Evolutionary conservation across 1,140 invertebrate genomes (phyloP).

Genomic region (Ceratoteleas bidentatus): DNA sequence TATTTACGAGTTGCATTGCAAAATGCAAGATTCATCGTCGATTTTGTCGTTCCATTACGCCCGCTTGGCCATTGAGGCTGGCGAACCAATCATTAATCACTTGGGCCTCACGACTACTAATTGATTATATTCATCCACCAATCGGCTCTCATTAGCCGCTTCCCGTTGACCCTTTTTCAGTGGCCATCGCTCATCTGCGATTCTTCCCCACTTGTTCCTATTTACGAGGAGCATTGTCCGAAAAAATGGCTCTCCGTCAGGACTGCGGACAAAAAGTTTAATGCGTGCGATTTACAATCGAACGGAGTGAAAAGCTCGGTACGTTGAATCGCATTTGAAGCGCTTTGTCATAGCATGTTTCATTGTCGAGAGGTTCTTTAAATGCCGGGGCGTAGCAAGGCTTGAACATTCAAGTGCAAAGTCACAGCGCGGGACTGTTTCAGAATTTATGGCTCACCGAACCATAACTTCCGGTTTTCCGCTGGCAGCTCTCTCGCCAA

Average conservation of each 20-base stretch:
- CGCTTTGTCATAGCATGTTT: conserved; percentile 42
- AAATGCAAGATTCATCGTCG: no score
- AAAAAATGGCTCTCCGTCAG: conserved; percentile 9
- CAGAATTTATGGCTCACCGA: conserved; percentile 59
- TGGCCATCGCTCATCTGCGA: not conserved
- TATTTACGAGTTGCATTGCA: no score
- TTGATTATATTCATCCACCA: no score
- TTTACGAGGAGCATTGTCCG: not conserved
- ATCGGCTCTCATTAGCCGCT: not conserved
- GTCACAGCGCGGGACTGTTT: conserved; percentile 55
- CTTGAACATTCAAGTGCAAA: conserved; percentile 64
- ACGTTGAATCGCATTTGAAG: conserved; percentile 35
- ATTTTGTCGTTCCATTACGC: no score
- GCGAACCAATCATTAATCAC: no score
- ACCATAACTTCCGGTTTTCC: conserved; percentile 62
- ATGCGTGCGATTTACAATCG: conserved; percentile 39
- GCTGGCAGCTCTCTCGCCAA: conserved; percentile 53
- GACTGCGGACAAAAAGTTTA: conserved; percentile 25
- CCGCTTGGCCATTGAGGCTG: no score
- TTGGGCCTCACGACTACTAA: no score
- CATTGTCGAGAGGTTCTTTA: conserved; percentile 57
- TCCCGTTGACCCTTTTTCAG: not conserved
- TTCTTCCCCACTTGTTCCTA: not conserved
- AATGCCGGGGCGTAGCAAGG: conserved; percentile 61
- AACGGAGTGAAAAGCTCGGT: conserved; percentile 41